Evolutionary conservation across 2,888 invertebrate genomes (phyloP).

Genomic region (Dolichopus griseipennis): DNA sequence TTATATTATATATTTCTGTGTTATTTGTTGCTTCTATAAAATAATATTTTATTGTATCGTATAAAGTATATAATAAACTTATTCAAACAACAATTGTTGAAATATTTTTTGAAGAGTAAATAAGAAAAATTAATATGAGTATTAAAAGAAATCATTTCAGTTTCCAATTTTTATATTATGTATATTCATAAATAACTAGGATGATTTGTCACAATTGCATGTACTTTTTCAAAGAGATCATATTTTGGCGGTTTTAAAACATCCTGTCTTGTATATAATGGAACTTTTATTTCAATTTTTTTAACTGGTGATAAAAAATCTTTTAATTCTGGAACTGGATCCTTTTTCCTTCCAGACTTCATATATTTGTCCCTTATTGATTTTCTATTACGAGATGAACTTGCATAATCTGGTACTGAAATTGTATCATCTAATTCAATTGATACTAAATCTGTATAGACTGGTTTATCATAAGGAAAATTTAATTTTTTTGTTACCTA

Average conservation of each 20-base stretch:
- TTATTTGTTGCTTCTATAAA: neutral
- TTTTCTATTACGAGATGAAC: conserved; percentile 20
- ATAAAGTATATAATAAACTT: neutral
- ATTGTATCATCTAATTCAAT: conserved; percentile 33
- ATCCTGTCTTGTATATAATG: conserved; percentile 10
- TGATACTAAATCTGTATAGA: conserved; percentile 32
- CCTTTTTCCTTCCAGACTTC: conserved; percentile 18
- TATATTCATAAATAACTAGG: no score
- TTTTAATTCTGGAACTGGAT: conserved; percentile 27
- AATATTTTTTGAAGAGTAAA: neutral
- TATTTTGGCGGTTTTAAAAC: neutral
- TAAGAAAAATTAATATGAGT: neutral
- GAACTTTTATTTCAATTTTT: conserved; percentile 23
- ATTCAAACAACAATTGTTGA: neutral
- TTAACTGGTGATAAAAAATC: conserved; percentile 30
- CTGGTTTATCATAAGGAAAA: conserved; percentile 26
- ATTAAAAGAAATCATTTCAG: no score
- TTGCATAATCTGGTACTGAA: neutral
- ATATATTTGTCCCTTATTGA: conserved; percentile 22
- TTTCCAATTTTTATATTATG: no score
- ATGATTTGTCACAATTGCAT: neutral
- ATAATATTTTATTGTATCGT: neutral
- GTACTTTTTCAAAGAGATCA: neutral
- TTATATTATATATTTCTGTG: conserved; percentile 1
- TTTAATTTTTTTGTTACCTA: conserved; percentile 35